phyloP scores from a whole-genome alignment of 1,140 invertebrate species.

The Dreissena rostriformis region DNA sequence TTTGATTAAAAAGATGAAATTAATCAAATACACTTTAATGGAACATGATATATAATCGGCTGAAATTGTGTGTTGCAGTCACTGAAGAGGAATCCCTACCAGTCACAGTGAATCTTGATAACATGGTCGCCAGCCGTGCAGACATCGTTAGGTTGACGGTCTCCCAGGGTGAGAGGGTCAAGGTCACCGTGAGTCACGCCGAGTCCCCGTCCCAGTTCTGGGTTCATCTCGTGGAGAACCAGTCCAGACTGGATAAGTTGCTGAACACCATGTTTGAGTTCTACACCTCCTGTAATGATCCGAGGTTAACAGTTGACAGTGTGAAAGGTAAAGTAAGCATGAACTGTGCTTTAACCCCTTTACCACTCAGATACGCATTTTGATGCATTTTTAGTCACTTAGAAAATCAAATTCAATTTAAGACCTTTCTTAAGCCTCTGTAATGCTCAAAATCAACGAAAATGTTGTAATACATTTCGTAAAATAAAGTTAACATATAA shows the following conservation, averaged over 20 bases:
- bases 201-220: slow-evolving; percentile 70
- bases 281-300: slow-evolving; percentile 52
- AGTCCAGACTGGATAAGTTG: slow-evolving; percentile 52
- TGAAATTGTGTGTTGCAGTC: too few species aligned
- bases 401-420: too few species aligned
- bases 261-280: slow-evolving; percentile 69
- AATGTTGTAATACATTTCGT: too few species aligned
- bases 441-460: too few species aligned
- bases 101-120: not conserved
- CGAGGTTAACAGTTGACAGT: slow-evolving; percentile 26
- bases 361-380: too few species aligned
- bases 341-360: too few species aligned
- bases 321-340: not conserved
- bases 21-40: too few species aligned
- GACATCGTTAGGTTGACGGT: not conserved
- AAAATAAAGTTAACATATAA: too few species aligned
- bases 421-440: too few species aligned
- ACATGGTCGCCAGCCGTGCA: not conserved
- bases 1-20: too few species aligned
- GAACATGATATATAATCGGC: too few species aligned
- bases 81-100: not conserved
- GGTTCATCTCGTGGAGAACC: slow-evolving; percentile 54
- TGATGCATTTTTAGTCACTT: too few species aligned
- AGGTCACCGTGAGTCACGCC: slow-evolving; percentile 64
- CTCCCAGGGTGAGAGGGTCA: slow-evolving; percentile 52